These are phyloP conservation scores for Pseudomugil gertrudae DNA, from an alignment of 2,797 vertebrate genomes.

Conservation along the genomic window DNA sequence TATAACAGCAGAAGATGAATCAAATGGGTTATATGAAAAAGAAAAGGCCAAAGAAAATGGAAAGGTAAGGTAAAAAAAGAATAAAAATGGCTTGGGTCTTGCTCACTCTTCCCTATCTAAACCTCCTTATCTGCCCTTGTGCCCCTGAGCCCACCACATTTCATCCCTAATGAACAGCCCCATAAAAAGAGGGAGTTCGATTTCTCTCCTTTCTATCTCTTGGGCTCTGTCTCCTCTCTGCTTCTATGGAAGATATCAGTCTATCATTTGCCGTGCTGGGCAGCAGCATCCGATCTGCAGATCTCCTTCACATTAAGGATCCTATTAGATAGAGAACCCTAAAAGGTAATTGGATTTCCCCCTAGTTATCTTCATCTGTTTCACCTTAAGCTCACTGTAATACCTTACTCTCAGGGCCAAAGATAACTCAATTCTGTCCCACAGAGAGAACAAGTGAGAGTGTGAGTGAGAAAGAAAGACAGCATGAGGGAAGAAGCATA, in stretches of 20 bases:
- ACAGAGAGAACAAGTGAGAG: constrained; percentile 60
- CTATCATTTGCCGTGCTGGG: constrained; percentile 84
- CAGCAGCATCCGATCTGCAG: constrained; percentile 87
- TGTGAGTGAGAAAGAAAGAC: constrained; percentile 53
- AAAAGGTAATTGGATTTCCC: constrained; percentile 99
- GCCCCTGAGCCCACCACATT: constrained; percentile 83
- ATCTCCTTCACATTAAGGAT: constrained; percentile 99
- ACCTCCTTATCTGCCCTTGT: constrained; percentile 82
- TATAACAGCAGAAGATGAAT: constrained; percentile 64
- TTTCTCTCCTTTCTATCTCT: constrained; percentile 73
- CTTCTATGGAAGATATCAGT: constrained; percentile 81
- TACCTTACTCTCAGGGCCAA: constrained; percentile 96
- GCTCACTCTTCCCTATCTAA: constrained; percentile 75
- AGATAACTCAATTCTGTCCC: constrained; percentile 98
- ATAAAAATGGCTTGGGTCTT: constrained; percentile 74
- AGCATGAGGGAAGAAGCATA: constrained; percentile 81
- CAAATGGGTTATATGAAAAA: constrained; percentile 42
- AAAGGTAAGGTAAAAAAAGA: constrained; percentile 44
- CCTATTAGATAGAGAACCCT: constrained; percentile 99
- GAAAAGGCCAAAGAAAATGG: constrained; percentile 26
- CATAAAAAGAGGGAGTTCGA: constrained; percentile 84
- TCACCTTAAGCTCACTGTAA: constrained; percentile 91
- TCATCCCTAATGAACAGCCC: constrained; percentile 87
- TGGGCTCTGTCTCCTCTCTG: constrained; percentile 56
- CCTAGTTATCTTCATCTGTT: constrained; percentile 99